Evolutionary conservation across 2,113 vertebrate genomes (phyloP).

Genomic region (Brachyhypopomus occidentalis): DNA sequence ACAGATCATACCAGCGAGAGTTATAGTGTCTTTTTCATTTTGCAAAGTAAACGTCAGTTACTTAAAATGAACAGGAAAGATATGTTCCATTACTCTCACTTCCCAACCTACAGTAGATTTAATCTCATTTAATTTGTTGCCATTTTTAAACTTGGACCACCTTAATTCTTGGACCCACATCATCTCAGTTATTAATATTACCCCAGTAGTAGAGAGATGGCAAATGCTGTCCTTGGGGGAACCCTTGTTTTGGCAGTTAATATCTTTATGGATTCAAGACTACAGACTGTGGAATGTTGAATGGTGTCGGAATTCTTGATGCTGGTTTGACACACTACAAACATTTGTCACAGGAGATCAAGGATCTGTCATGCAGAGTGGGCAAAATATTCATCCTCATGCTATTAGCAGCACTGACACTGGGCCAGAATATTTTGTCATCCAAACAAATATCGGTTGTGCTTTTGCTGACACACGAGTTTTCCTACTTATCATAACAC

Average conservation of each 20-base stretch:
- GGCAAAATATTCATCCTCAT: conserved; percentile 56
- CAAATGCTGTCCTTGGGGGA: conserved; percentile 55
- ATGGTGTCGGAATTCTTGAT: not conserved
- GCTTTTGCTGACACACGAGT: conserved; percentile 26
- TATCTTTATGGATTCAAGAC: not conserved
- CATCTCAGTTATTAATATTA: conserved; percentile 69
- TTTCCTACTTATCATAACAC: conserved; percentile 22
- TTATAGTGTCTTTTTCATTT: too few species aligned
- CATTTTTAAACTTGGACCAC: conserved; percentile 62
- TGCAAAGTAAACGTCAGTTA: too few species aligned
- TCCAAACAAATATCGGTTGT: conserved; percentile 25
- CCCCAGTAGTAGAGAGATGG: conserved; percentile 51
- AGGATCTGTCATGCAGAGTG: conserved; percentile 70
- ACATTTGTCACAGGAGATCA: conserved; percentile 47
- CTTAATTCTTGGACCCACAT: conserved; percentile 68
- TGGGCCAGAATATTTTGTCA: conserved; percentile 24
- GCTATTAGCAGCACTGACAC: conserved; percentile 28
- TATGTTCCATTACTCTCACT: too few species aligned
- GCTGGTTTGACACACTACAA: not conserved
- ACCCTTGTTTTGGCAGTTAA: not conserved
- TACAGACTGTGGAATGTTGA: not conserved
- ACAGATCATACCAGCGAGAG: not conserved
- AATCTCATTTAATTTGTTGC: not conserved
- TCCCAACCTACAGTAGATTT: not conserved
- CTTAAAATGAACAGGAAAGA: too few species aligned